Base-by-base conservation (phyloP, 2,888 invertebrate genomes). In the Archips xylosteana region DNA sequence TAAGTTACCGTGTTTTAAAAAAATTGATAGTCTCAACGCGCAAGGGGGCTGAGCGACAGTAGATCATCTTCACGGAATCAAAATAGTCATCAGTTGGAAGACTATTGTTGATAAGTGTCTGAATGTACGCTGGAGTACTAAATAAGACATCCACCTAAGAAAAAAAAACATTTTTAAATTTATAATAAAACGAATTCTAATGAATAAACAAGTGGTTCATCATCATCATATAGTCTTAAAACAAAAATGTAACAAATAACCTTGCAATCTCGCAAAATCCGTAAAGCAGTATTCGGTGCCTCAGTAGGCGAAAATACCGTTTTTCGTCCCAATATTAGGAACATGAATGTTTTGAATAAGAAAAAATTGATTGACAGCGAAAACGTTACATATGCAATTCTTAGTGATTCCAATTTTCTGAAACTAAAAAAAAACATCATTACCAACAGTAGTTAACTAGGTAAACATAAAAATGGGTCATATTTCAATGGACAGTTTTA, bases 281-380 rank as follows among this genome's bases (percentile, higher is more conserved):
- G 47, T 49, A 61, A 23, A 61, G 39, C 10, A 34, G 0, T 62
- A 8, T 49, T 8, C 3, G 15, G 8, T 0, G 61, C 39, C 1
- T 12, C 10, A 32, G 23, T 23, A 23, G 49, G 12, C 12, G 69
- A n/a, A 62, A 39, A 69, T 13, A 69, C 32, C 39, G 62, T 2
- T 69, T 47, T 69, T 61, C 69, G 61, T 32, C 69, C 69, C n/a
- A 69, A 13, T 32, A 23, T 34, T 15, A 69, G 49, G 51, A 69
- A 69, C 23, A 62, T 69, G 39, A 61, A 69, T 9, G 69, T 51
- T 34, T 61, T 61, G 10, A 60, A 69, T 51, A 12, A 6, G 10
- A 13, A 36, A 8, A 3, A 49, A 62, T 69, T 69, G 39, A 23
- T 12, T 13, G 3, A 5, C 3, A 49, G 49, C 36, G 49, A 15